Evolutionary conservation across 2,113 vertebrate species (phyloP), one percentile per base, ranked within the genome.

Genomic region (Lepus timidus): DNA sequence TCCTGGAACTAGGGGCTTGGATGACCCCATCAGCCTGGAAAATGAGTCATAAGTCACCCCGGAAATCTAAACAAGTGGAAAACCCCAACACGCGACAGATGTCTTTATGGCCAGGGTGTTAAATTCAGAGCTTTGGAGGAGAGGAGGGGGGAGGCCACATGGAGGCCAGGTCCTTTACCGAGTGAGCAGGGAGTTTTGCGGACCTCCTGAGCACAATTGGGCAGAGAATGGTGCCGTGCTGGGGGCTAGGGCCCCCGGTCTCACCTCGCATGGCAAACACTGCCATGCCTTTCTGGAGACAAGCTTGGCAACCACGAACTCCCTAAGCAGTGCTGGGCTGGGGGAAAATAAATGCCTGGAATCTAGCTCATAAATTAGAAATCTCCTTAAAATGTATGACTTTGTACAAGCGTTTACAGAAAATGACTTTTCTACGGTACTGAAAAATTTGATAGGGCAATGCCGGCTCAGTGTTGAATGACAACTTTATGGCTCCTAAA

Each of bases 1-100:
- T 95, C 62, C 81, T 92, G 87, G 95, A 96, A 95, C 85, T 74
- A 92, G 79, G 82, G 92, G 90, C 95, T 85, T 55, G 87, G 75
- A 82, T 84, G 65, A 86, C 81, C 83, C 87, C 80, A 76, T 89
- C 93, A 89, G 67, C 52, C 88, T 82, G 78, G 51, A 68, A 96
- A 95, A 71, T 3, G 7, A 96, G 61, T 67, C 27, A 74, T 44
- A 92, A 83, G n/a, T 85, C 84, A 76, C 0, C 9, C 84, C 81
- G 52, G 52, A 91, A 94, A 76, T 93, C 92, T 64, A 80, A 96
- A 95, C 39, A 88, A 71, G 67, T n/a, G 33, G 67, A 83, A 62
- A 75, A 82, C 52, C 22, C 71, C 80, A 84, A 76, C 79, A 71
- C 2, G 71, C 87, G 91, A 73, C 58, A 87, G 71, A 25, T 29